Evolutionary conservation across 2,888 invertebrate species (phyloP), one percentile per base, ranked within the genome.

Genomic region (Agrenia bidenticulata): DNA sequence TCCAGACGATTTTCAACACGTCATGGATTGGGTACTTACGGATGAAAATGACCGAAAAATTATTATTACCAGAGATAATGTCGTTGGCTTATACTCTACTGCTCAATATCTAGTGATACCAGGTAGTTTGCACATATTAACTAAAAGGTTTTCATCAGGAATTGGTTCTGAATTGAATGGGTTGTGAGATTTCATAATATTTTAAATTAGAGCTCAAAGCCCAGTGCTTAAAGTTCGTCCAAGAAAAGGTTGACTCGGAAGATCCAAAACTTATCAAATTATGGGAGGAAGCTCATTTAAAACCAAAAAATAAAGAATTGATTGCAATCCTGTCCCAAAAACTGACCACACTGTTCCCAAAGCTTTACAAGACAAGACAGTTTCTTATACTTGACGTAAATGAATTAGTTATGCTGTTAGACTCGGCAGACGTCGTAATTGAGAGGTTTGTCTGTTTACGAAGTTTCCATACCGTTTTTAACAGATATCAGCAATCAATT

Each of bases 1-100:
- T 11, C 21, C 69, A 15, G 49, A 59, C 17, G 68, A 66, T 7
- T 75, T 75, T 41, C 70, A 67, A 15, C 49, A 51, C n/a, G 17
- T 75, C 15, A 71, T 75, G 71, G 67, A 75, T 37, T 75, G 75
- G 75, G 69, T 75, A 23, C 21, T 73, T 1, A 56, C 69, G 13
- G 60, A 63, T 2, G 62, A 69, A 23, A 49, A 63, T 5, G 59
- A 45, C 1, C 60, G 72, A 19, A 24, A 37, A 17, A 24, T 19
- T 13, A 60, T 72, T 9, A 32, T 73, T 13, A 67, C 51, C 1
- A 60, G 66, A 17, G 69, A 68, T 13, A 73, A 73, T 57, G 66
- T 73, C 2, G 56, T 71, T 15, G 42, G 62, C 4, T 45, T 73
- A 0, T 75, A 68, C 51, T 45, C 63, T 9, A 71, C 70, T 24